Evolutionary conservation across 2,797 vertebrate genomes (phyloP).

Genomic region (Galago senegalensis): DNA sequence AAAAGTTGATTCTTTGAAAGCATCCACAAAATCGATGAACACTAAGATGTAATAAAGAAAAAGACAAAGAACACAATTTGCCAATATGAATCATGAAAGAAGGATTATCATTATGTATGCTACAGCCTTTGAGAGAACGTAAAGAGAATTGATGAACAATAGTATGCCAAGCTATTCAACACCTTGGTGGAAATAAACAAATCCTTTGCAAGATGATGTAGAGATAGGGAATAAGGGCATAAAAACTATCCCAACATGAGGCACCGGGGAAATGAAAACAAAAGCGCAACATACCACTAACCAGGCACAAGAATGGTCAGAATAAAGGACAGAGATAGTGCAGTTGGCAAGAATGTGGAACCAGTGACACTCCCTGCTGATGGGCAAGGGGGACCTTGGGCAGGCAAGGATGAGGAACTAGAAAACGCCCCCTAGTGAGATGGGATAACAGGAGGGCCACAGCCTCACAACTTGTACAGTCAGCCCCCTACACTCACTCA

Average conservation of each 20-base stretch:
- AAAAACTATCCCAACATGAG: background rate
- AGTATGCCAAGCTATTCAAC: background rate
- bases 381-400: background rate
- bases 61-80: background rate
- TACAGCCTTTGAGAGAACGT: background rate
- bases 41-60: background rate
- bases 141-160: background rate
- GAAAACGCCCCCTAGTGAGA: too few relatives aligned
- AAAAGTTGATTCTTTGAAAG: background rate
- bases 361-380: background rate
- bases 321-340: background rate
- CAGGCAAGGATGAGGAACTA: too few relatives aligned
- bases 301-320: background rate
- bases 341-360: background rate
- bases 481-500: too few relatives aligned
- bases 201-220: background rate
- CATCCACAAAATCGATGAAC: background rate
- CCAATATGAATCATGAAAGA: background rate
- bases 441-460: too few relatives aligned
- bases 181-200: background rate
- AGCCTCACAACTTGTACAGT: too few relatives aligned
- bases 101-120: background rate
- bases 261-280: background rate
- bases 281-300: background rate
- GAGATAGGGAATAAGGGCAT: background rate